Evolutionary conservation across 2,797 vertebrate genomes (phyloP).

Genomic region (Clarias pachynema): DNA sequence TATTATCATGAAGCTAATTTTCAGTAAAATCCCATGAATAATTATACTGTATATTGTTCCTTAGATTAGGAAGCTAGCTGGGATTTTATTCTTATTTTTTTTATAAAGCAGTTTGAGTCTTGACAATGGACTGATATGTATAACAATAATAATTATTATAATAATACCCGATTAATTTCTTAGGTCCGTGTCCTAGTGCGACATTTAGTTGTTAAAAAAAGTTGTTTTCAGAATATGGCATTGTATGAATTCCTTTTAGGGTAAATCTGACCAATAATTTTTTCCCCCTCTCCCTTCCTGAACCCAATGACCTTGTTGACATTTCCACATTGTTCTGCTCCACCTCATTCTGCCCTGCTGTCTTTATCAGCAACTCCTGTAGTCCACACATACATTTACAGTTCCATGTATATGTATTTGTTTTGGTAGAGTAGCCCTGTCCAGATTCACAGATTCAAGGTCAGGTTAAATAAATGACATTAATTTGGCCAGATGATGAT

Average conservation of each 20-base stretch:
- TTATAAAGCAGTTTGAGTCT: neutral
- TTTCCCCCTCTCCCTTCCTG: neutral
- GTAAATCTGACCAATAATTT: neutral
- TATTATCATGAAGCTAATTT: neutral
- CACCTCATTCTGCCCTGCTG: neutral
- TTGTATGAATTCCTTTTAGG: neutral
- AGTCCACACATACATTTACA: slow-evolving; percentile 11
- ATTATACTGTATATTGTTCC: neutral
- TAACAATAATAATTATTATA: neutral
- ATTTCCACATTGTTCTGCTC: neutral
- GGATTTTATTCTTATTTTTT: neutral
- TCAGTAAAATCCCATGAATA: neutral
- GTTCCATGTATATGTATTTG: neutral
- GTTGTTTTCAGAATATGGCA: neutral
- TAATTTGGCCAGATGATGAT: neutral
- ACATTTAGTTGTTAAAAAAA: neutral
- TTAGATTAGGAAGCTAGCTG: neutral
- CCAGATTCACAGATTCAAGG: neutral
- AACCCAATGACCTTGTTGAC: slow-evolving; percentile 18
- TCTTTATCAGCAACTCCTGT: slow-evolving; percentile 11
- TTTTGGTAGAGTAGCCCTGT: no score
- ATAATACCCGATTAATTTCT: neutral
- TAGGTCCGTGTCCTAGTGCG: neutral
- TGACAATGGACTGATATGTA: neutral
- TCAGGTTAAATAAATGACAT: neutral